Evolutionary conservation across 2,797 vertebrate genomes (phyloP), one percentile per base, ranked within the genome.

Genomic region (Crocodylus rhombifer): DNA sequence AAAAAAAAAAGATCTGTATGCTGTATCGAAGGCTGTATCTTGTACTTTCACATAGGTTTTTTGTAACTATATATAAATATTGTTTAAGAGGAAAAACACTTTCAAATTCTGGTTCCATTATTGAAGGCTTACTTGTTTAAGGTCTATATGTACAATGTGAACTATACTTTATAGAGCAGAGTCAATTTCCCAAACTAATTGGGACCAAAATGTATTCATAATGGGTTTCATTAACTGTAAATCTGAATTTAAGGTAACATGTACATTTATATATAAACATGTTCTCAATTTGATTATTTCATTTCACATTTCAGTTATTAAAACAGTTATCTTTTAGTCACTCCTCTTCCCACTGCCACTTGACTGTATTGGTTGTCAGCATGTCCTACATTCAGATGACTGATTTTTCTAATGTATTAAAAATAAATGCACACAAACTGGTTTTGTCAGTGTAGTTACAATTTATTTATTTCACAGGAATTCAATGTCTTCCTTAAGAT

Each of bases 401-500:
- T 51, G 42, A 51, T 51, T 51, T 51, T 42, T 51, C 10, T 51
- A 51, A 51, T 51, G 9, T 51, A 51, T 78, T 78, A 60, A 87
- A 88, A 78, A 79, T 5, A 82, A 89, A 78, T 56, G 5, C 89
- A 33, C 16, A 9, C 16, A 56, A 64, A 84, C n/a, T 18, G 28
- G 28, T 11, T 33, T 76, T 42, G 28, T 89, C n/a, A 17, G 28
- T 85, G 63, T 77, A 61, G 25, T 14, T 93, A 21, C 30, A 51
- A 51, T 88, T n/a, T 58, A 14, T 86, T 86, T 85, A 51, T 36
- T 85, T 73, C 18, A 65, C 89, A 99, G 99, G 97, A 99, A 99
- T 95, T 99, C 99, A 23, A 98, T 99, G 99, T 99, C 99, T 17
- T 98, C 98, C 36, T 97, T 99, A 93, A 98, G 99, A 60, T 94